A percentile compares a stretch with the other conserved stretches of the same genome.
These are phyloP conservation scores for Etia nguti DNA, from an alignment of 2,113 vertebrate genomes.

Conservation along the genomic window DNA sequence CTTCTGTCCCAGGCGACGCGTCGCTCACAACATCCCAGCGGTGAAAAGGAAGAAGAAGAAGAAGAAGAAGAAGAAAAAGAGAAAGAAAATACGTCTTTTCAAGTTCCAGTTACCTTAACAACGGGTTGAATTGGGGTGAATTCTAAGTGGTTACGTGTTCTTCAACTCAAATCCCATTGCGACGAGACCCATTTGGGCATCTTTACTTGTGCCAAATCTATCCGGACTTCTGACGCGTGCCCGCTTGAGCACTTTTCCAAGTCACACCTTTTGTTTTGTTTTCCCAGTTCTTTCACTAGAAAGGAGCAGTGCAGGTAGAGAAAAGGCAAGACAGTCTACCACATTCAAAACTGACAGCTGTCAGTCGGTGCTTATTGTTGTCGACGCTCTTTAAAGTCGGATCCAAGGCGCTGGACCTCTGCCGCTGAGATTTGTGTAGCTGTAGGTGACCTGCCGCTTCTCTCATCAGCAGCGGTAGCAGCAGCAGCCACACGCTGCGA, in stretches of 20 bases:
- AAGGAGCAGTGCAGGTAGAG: neutral
- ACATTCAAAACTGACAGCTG: neutral
- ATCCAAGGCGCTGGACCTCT: neutral
- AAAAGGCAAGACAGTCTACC: neutral
- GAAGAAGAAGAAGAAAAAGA: neutral
- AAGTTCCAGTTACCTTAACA: conserved; percentile 37
- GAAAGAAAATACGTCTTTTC: neutral
- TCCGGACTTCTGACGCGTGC: neutral
- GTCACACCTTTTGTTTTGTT: conserved; percentile 39
- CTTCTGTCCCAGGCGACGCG: conserved; percentile 26
- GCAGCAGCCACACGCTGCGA: conserved; percentile 35
- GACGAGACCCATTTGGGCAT: conserved; percentile 12
- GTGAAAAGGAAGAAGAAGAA: neutral
- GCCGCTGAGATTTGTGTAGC: neutral
- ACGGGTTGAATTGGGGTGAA: neutral
- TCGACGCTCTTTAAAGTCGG: neutral
- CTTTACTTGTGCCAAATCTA: neutral
- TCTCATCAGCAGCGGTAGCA: conserved; percentile 4
- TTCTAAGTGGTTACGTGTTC: conserved; percentile 33
- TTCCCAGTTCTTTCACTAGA: neutral
- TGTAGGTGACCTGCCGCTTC: conserved; percentile 27
- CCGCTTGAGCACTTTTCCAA: conserved; percentile 21
- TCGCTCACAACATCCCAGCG: conserved; percentile 65
- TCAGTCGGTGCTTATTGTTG: neutral
- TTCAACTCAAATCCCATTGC: conserved; percentile 56